phyloP scores from a whole-genome alignment of 2,888 invertebrate genomes.

The Chloroclysta siterata region DNA sequence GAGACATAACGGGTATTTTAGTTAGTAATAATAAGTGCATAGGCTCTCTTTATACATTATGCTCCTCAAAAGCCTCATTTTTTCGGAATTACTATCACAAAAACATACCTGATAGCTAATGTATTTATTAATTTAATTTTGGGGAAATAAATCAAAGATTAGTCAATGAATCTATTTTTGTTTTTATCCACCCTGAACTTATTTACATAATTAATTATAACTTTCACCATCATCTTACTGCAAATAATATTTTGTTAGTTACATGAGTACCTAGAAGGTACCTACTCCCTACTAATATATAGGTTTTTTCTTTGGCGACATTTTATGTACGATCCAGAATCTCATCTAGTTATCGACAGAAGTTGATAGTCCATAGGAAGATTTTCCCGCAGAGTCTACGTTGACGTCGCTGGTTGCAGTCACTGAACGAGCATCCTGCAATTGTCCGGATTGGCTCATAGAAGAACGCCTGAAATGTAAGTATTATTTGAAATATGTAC shows the following conservation, averaged over 20 bases:
- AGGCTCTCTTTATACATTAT: constrained; percentile 5
- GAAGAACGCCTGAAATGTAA: constrained; percentile 55
- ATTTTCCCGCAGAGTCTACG: constrained; percentile 58
- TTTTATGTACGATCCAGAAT: not conserved
- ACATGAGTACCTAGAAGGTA: not conserved
- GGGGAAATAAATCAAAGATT: constrained; percentile 16
- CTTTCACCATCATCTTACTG: not conserved
- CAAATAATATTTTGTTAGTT: constrained; percentile 3
- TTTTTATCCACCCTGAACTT: constrained; percentile 14
- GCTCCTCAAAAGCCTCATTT: constrained; percentile 1
- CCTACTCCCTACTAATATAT: too few species aligned
- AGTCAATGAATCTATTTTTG: not conserved
- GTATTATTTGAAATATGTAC: not conserved
- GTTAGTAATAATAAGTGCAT: not conserved
- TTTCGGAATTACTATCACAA: not conserved
- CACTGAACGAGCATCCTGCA: constrained; percentile 48
- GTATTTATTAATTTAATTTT: constrained; percentile 10
- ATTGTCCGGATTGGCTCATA: constrained; percentile 50
- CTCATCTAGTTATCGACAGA: constrained; percentile 47
- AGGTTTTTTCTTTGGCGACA: not conserved
- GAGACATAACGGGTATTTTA: constrained; percentile 22
- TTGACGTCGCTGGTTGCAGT: constrained; percentile 59
- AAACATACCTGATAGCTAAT: constrained; percentile 4
- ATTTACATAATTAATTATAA: not conserved
- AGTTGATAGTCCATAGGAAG: constrained; percentile 62